Base-by-base conservation (phyloP, 2,888 invertebrate species). In the Xestia sexstrigata region DNA sequence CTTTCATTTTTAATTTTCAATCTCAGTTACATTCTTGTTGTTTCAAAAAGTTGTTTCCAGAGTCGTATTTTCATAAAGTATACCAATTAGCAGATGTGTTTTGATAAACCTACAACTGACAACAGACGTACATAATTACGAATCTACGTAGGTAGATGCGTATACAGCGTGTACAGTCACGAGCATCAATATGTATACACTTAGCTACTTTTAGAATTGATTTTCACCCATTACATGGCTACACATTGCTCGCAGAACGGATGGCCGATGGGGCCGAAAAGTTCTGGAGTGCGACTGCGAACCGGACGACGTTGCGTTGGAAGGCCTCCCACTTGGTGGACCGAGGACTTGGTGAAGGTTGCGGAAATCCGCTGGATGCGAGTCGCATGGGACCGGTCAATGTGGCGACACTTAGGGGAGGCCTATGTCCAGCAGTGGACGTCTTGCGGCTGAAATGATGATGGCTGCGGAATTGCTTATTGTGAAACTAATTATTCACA, bases 11-110 rank as follows among this genome's bases (percentile, higher is more conserved):
- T 13, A 11, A 49, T 26, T 47, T 26, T 7, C 17, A 49, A n/a
- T 42, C 9, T 30, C 58, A 55, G 47, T 71, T 65, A 65, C 20
- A 39, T n/a, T 70, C 52, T 15, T 52, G n/a, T 42, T 81, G 65
- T 69, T 80, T 60, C 26, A 23, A 60, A 78, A 52, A 62, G 6
- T 30, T 45, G 35, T 62, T 26, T 30, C 55, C 30, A 47, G 58
- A 60, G n/a, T 52, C 45, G 6, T 68, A 68, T 74, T 69, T 82
- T 70, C 70, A 49, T 70, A 47, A 65, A 66, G 30, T 66, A 83
- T 35, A 55, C 49, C 62, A 70, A 78, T 74, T 78, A 70, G 62
- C 30, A 60, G 47, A 49, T 70, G 30, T 79, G 49, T 79, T 79
- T 62, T 49, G 60, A 30, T 72, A 13, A 71, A 35, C 13, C 35